Evolutionary conservation across 2,888 invertebrate genomes (phyloP).

Genomic region (Apodemia zela): DNA sequence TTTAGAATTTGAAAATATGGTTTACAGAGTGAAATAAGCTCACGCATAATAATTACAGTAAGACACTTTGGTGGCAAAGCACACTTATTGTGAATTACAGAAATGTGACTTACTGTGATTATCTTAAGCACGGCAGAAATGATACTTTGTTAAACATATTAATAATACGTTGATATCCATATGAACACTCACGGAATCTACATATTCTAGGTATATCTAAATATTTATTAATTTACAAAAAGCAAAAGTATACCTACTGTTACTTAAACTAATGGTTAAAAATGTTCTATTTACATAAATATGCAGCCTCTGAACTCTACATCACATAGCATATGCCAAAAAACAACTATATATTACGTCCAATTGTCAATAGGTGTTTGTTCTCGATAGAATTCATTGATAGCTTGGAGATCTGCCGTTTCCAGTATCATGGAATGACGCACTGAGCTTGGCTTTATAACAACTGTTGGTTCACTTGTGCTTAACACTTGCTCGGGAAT

Average conservation of each 20-base stretch:
- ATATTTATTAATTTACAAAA: background rate
- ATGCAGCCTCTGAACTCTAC: background rate
- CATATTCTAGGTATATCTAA: background rate
- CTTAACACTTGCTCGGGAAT: background rate
- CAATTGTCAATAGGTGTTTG: background rate
- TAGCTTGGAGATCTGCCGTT: conserved; percentile 7
- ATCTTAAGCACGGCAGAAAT: too few relatives aligned
- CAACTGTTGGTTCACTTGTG: conserved; percentile 2
- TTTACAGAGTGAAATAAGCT: too few relatives aligned
- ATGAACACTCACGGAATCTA: background rate
- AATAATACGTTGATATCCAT: too few relatives aligned
- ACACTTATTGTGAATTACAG: too few relatives aligned
- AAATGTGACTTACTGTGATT: too few relatives aligned
- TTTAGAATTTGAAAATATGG: too few relatives aligned
- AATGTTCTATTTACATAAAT: background rate
- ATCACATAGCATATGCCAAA: background rate
- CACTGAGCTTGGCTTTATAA: background rate
- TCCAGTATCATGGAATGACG: background rate
- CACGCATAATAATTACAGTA: too few relatives aligned
- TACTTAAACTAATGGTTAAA: background rate
- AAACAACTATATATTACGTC: background rate
- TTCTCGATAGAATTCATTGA: background rate
- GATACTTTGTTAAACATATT: too few relatives aligned
- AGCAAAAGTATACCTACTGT: background rate
- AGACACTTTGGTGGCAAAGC: too few relatives aligned